Base-by-base conservation (phyloP, 2,888 invertebrate species). In the Melieria crassipennis region DNA sequence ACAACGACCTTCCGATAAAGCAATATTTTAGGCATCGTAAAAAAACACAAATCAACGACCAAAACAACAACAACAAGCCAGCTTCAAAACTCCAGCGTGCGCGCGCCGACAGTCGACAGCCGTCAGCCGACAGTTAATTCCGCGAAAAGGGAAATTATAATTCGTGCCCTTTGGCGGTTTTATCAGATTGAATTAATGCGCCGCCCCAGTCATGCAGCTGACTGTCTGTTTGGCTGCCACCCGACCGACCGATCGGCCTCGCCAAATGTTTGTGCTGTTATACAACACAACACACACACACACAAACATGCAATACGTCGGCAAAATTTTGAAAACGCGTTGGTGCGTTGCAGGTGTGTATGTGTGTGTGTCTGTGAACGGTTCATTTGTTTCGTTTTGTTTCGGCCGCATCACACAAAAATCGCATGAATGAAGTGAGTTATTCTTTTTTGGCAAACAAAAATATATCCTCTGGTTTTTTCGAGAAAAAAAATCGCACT, bases 61-160 rank as follows among this genome's bases (percentile, higher is more conserved):
- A 50, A 5, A n/a, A 65, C 42, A 42, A 52, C 30, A 52, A 16
- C 16, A 55, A 30, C 43, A 43, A 55, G 4, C 45, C 5, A 9
- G 45, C 13, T 45, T n/a, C 4, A 55, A 56, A 43, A 7, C 16
- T 52, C 50, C 6, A 45, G 50, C 48, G 5, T 52, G 45, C 60
- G 52, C 50, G 60, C 16, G 46, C 50, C 50, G 60, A 50, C 43
- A 52, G n/a, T n/a, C 11, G 13, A 61, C 50, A 60, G 9, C 58
- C 13, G 7, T n/a, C 66, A 58, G 73, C 80, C 80, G 83, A 82
- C 84, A 84, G 84, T 84, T 85, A 84, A 84, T 85, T 85, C 82
- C 83, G 83, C 84, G 84, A 84, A 84, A 84, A 77, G 84, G 85
- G 85, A 85, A 85, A 85, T 85, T 85, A 85, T 85, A 85, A 84